Conservation (phyloP, 2,113 vertebrate genomes). For the Ictalurus furcatus region DNA sequence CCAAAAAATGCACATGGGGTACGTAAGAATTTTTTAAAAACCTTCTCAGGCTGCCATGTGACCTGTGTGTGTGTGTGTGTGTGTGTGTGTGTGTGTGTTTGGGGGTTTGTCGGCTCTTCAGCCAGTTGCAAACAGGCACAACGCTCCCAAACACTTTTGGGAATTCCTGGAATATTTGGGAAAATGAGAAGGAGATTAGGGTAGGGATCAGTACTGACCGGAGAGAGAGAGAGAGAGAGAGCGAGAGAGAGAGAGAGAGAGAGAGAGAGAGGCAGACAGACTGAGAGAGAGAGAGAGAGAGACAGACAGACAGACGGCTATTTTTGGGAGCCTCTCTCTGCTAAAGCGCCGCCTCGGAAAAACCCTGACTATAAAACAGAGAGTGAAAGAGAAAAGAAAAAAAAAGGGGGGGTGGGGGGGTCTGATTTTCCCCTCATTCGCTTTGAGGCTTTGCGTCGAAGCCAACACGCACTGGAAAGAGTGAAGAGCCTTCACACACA, state of each 20-base stretch:
- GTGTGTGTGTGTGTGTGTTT: not conserved
- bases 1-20: not conserved
- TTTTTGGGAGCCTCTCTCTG: slow-evolving; percentile 49
- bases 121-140: slow-evolving; percentile 39
- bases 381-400: slow-evolving; percentile 5
- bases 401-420: not conserved
- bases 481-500: slow-evolving; percentile 44
- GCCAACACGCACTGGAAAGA: slow-evolving; percentile 47
- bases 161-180: slow-evolving; percentile 52
- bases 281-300: not conserved
- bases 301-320: slow-evolving; percentile 24
- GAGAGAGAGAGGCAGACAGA: not conserved
- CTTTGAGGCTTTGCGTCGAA: slow-evolving; percentile 37
- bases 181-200: slow-evolving; percentile 15
- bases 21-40: too few species aligned
- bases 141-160: slow-evolving; percentile 33
- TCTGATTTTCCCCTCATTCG: slow-evolving; percentile 23
- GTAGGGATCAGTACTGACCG: not conserved
- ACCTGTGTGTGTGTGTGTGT: not conserved
- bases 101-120: slow-evolving; percentile 23
- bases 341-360: slow-evolving; percentile 50
- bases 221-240: slow-evolving; percentile 19
- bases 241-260: slow-evolving; percentile 14
- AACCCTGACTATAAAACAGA: slow-evolving; percentile 41
- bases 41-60: not conserved